Percentiles rank a stretch among this genome's conserved stretches.
Evolutionary conservation across 2,113 vertebrate genomes (phyloP).

Genomic region (Limanda limanda): DNA sequence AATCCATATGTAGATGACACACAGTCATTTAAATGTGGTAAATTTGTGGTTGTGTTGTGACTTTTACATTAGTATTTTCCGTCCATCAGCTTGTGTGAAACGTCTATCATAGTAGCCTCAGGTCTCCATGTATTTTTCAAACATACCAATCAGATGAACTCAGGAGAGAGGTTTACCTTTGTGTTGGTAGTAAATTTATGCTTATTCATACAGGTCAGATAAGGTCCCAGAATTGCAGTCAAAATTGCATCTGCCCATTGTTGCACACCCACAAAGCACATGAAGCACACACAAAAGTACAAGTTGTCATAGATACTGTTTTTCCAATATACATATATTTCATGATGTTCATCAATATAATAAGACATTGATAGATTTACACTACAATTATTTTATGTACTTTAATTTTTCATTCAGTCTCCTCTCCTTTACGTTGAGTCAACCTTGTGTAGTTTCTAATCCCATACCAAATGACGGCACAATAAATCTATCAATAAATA

Average conservation of each 20-base stretch:
- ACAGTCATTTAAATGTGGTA: too few species aligned
- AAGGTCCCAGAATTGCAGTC: conserved; percentile 65
- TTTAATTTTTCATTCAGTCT: conserved; percentile 81
- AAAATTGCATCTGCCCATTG: conserved; percentile 66
- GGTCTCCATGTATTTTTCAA: background rate
- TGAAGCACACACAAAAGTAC: conserved; percentile 77
- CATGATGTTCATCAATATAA: conserved; percentile 88
- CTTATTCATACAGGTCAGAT: conserved; percentile 69
- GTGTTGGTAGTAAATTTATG: conserved; percentile 68
- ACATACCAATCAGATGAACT: conserved; percentile 34
- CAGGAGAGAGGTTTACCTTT: conserved; percentile 37
- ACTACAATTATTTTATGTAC: conserved; percentile 86
- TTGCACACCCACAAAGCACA: conserved; percentile 68
- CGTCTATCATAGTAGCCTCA: background rate
- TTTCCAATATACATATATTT: conserved; percentile 86
- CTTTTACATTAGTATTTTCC: too few species aligned
- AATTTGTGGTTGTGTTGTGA: too few species aligned
- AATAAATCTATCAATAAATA: conserved; percentile 77
- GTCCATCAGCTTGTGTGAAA: too few species aligned
- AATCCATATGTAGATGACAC: too few species aligned
- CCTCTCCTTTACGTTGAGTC: conserved; percentile 73
- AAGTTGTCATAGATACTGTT: conserved; percentile 75
- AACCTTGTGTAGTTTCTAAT: conserved; percentile 74
- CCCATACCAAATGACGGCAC: conserved; percentile 76
- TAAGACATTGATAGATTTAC: conserved; percentile 88